phyloP scores from a whole-genome alignment of 1,140 invertebrate genomes.

The Frieseomelitta varia region DNA sequence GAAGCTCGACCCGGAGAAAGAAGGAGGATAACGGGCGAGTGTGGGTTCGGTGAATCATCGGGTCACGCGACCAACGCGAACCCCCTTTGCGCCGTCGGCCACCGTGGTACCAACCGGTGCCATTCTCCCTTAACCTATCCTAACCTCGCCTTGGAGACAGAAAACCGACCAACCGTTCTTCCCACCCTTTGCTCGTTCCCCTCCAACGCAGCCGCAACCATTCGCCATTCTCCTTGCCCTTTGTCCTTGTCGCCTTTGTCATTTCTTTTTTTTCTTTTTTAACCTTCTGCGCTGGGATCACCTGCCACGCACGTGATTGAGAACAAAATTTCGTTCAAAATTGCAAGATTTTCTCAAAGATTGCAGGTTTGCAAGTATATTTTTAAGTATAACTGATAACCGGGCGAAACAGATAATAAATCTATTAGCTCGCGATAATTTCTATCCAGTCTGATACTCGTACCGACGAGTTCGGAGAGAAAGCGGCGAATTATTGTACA shows the following conservation, averaged over 20 bases:
- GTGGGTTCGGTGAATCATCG: conserved; percentile 70
- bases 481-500: too few species aligned
- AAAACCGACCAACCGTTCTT: conserved; percentile 44
- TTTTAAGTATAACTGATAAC: too few species aligned
- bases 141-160: conserved; percentile 52
- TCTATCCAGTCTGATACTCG: too few species aligned
- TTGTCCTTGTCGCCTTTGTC: conserved; percentile 22
- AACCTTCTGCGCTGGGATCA: too few species aligned
- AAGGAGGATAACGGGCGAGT: not conserved
- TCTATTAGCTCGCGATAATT: too few species aligned
- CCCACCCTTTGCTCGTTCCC: not conserved
- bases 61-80: conserved; percentile 70
- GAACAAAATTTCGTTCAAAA: too few species aligned
- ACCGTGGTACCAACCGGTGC: conserved; percentile 69
- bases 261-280: too few species aligned
- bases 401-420: too few species aligned
- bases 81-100: conserved; percentile 37
- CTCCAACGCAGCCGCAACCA: not conserved
- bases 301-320: too few species aligned
- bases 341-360: too few species aligned
- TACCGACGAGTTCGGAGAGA: too few species aligned
- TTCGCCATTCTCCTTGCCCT: not conserved
- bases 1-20: conserved; percentile 14
- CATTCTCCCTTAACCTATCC: conserved; percentile 70
- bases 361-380: too few species aligned